Percentiles rank a stretch among this genome's conserved stretches.
Conservation (phyloP, 2,888 invertebrate species). For the Eupithecia inturbata region DNA sequence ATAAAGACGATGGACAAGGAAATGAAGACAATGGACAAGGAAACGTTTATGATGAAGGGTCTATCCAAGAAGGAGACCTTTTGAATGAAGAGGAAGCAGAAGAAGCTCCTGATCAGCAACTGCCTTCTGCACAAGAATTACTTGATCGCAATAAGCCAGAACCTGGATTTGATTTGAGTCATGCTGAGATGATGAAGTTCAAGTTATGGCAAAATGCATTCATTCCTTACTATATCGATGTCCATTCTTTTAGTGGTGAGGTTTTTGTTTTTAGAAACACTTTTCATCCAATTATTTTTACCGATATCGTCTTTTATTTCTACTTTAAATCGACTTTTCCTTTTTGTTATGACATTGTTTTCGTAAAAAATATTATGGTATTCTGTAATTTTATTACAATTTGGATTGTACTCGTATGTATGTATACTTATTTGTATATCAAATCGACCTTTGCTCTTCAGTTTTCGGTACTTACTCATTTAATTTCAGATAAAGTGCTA, state of each 20-base stretch:
- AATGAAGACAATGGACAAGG: background rate
- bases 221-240: constrained; percentile 72
- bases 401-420: background rate
- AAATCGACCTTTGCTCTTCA: background rate
- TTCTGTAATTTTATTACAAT: background rate
- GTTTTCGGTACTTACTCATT: background rate
- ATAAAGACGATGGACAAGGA: background rate
- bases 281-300: background rate
- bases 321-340: background rate
- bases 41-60: background rate
- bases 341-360: background rate
- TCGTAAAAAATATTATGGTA: background rate
- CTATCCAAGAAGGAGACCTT: background rate
- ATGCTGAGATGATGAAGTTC: constrained; percentile 53
- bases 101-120: background rate
- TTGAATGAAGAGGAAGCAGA: background rate
- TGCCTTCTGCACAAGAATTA: background rate
- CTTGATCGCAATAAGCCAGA: constrained; percentile 35
- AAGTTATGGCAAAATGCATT: constrained; percentile 69
- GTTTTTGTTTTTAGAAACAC: background rate
- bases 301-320: background rate
- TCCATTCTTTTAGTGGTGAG: constrained; percentile 66
- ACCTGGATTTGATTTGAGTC: constrained; percentile 53
- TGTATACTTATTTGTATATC: background rate
- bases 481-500: constrained; percentile 63